These are phyloP conservation scores for Pao palembangensis DNA, from an alignment of 2,113 vertebrate genomes.

Conservation along the genomic window DNA sequence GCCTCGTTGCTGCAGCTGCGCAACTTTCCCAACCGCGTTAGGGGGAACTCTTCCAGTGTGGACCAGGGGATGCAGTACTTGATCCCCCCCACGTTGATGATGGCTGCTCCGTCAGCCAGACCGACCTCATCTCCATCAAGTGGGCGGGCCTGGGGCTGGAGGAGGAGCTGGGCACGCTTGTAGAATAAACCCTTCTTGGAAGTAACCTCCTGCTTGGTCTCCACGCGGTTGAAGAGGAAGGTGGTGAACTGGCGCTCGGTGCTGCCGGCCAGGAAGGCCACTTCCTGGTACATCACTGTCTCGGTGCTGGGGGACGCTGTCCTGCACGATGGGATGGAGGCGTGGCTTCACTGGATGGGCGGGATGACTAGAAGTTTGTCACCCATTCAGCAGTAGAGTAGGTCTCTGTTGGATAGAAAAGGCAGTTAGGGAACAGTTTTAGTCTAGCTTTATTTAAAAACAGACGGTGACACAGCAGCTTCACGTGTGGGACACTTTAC, in stretches of 20 bases:
- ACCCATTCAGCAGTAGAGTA: constrained; percentile 55
- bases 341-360: constrained; percentile 29
- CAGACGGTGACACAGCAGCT: too few species aligned
- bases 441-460: too few species aligned
- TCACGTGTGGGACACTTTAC: too few species aligned
- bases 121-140: constrained; percentile 58
- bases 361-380: constrained; percentile 27
- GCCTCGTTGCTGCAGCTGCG: constrained; percentile 84
- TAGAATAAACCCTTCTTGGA: constrained; percentile 86
- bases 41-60: constrained; percentile 88
- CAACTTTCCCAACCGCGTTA: constrained; percentile 87
- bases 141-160: constrained; percentile 61
- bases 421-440: neutral
- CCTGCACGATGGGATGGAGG: constrained; percentile 19
- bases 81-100: constrained; percentile 94
- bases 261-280: constrained; percentile 83
- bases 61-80: constrained; percentile 92
- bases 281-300: constrained; percentile 79
- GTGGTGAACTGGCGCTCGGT: constrained; percentile 80
- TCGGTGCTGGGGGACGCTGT: constrained; percentile 33
- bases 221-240: constrained; percentile 77
- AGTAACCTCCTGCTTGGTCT: constrained; percentile 77
- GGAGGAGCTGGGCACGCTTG: constrained; percentile 81
- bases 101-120: constrained; percentile 72
- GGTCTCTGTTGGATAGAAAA: constrained; percentile 47